phyloP scores from a whole-genome alignment of 2,797 vertebrate genomes.

The Parambassis ranga region DNA sequence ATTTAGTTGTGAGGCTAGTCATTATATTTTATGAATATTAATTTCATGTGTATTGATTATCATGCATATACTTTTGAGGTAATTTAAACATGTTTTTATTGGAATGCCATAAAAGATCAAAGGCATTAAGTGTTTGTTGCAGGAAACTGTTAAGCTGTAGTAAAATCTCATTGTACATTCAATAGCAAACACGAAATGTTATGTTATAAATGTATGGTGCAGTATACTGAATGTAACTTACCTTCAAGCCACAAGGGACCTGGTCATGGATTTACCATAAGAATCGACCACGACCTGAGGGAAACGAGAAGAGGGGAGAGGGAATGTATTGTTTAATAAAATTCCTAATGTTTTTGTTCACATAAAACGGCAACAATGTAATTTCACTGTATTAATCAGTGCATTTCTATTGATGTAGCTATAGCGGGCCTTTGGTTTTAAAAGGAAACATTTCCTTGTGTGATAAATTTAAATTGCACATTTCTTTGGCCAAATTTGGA shows the following conservation, averaged over 20 bases:
- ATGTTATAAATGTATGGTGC: not conserved
- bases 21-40: not conserved
- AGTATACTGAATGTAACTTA: conserved; percentile 28
- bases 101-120: not conserved
- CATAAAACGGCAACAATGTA: no score
- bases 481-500: no score
- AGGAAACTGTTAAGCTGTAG: not conserved
- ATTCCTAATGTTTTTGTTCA: no score
- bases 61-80: not conserved
- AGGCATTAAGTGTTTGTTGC: conserved; percentile 11
- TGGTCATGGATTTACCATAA: conserved; percentile 55
- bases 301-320: not conserved
- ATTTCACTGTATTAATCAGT: not conserved
- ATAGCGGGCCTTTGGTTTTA: not conserved
- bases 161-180: conserved; percentile 9
- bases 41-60: not conserved
- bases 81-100: not conserved
- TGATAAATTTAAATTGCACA: no score
- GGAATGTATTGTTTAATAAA: no score
- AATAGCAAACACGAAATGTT: conserved; percentile 12
- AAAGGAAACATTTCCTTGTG: not conserved
- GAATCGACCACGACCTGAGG: conserved; percentile 39
- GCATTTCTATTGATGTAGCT: not conserved
- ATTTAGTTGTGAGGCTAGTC: conserved; percentile 41
- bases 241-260: conserved; percentile 46